Base-by-base conservation (phyloP, 2,888 invertebrate species). In the Ormyrus thymus region DNA sequence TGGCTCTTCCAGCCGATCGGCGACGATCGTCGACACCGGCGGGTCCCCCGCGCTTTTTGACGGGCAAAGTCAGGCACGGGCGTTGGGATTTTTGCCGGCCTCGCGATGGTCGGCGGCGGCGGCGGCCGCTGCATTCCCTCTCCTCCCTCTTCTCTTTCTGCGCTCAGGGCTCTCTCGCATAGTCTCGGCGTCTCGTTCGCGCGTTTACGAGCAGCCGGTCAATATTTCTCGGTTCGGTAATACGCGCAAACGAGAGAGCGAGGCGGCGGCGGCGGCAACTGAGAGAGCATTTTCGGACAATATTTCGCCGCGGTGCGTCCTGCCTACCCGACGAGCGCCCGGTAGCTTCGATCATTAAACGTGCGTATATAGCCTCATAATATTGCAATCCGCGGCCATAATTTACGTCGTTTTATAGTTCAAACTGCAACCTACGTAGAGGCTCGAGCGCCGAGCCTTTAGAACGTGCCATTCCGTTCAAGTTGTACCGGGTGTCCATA, bases 381-480 rank as follows among this genome's bases (percentile, higher is more conserved):
- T 89, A 89, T 89, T 88, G 88, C 90, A 88, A 90, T 90, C 89
- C 89, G 87, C 84, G 87, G 88, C 88, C 88, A 88, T 90, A 90
- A 90, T 90, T 89, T 89, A 89, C 89, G 88, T 89, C 89, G 89
- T 90, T 90, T 90, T 90, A 90, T 89, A 89, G 89, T 89, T 89
- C 87, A 90, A 90, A 89, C 89, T 89, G 89, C 88, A 88, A 89
- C 86, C 87, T 86, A 87, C 86, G 87, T 87, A 86, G 87, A 59
- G 72, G 65, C 78, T 50, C 50, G 77, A 15, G 62, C 61, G 50
- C 86, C 87, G 83, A 85, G 86, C 87, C 86, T 87, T 86, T 86
- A 85, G 86, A 86, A 84, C 84, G 86, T 84, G 85, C 86, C 84
- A 85, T 86, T 87, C 84, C 86, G 86, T 86, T 87, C 85, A 85